Base-by-base conservation (phyloP, 2,888 invertebrate genomes). In the Brenthis daphne region DNA sequence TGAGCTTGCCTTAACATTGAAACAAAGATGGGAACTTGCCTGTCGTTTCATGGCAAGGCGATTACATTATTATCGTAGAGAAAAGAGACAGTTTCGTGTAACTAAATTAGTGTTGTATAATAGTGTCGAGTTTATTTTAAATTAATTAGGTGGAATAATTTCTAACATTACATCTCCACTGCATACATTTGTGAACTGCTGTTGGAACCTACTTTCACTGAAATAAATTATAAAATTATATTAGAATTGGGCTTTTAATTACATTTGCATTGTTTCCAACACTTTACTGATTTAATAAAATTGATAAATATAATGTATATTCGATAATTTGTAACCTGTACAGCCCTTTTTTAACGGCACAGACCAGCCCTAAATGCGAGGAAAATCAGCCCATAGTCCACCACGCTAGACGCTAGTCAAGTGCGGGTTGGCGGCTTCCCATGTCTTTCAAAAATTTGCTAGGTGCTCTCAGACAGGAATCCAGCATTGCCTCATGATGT, bases 31-130 rank as follows among this genome's bases (percentile, higher is more conserved):
- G 76, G 77, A 79, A 76, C 70, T 48, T 57, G 70, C 51, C 70
- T 70, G 72, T 67, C 76, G 74, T 75, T 76, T 65, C 67, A 57
- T 70, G 68, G 57, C 74, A 70, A 72, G 68, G 74, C 74, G 69
- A 75, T 77, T 76, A 77, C 71, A 71, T 72, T 72, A 75, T 76
- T 80, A 76, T 76, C 69, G 73, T 73, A 76, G 80, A 78, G 83
- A 84, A 85, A 83, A 84, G 81, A 83, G 82, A 84, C 81, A 79
- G 79, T 80, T 82, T 76, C 77, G 71, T 75, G 76, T 79, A 77
- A 81, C 81, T 79, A 85, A 84, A 82, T 81, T 76, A 75, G 75
- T 70, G 74, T 85, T 84, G 76, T 75, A 76, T 79, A 86, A 60
- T 50, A 50, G 50, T 16, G 50, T 50, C 85, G 73, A 76, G 74